These are phyloP conservation scores for Rotaria socialis DNA, from an alignment of 2,888 invertebrate genomes.

Conservation along the genomic window DNA sequence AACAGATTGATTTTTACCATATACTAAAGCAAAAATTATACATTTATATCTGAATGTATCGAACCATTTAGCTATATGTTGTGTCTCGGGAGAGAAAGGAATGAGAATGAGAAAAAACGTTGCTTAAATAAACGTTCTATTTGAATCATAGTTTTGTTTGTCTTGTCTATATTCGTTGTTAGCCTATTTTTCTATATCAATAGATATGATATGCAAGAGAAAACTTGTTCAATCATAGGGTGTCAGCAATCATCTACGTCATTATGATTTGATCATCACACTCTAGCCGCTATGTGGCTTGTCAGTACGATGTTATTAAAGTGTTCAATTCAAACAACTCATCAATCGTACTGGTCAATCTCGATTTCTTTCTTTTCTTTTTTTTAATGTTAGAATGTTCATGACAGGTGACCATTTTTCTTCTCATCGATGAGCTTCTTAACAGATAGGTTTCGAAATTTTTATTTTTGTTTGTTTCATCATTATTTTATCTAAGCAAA, in stretches of 20 bases:
- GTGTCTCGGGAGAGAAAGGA: neutral
- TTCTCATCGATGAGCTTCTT: neutral
- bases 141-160: neutral
- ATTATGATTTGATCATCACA: slow-evolving; percentile 32
- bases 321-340: slow-evolving; percentile 4
- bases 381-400: neutral
- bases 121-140: slow-evolving; percentile 12
- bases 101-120: neutral
- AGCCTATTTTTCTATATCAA: neutral
- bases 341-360: neutral
- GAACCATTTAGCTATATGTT: neutral
- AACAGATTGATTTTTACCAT: neutral
- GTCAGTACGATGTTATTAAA: slow-evolving; percentile 27
- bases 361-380: neutral
- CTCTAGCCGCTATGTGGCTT: neutral
- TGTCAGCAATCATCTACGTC: slow-evolving; percentile 21
- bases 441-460: neutral
- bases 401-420: neutral
- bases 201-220: neutral
- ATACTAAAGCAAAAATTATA: neutral
- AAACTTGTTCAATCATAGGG: slow-evolving; percentile 30
- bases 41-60: neutral
- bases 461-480: neutral
- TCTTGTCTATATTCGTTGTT: slow-evolving; percentile 2
- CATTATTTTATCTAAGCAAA: neutral